Base-by-base conservation (phyloP, 1,140 invertebrate genomes). In the Listronotus oregonensis region DNA sequence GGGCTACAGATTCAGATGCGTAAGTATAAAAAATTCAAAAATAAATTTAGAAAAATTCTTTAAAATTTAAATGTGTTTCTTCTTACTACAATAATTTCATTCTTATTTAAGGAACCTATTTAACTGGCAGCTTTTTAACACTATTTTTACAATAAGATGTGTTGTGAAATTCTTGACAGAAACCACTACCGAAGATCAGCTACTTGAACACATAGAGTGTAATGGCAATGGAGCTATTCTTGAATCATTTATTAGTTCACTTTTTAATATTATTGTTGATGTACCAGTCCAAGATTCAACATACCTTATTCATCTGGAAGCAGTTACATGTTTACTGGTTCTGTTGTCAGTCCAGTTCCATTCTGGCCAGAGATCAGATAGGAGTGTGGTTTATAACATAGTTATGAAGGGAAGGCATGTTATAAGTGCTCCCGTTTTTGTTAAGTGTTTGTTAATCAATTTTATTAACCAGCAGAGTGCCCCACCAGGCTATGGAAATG, bases 101-200 rank as follows among this genome's bases (percentile, higher is more conserved):
- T 62, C 66, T 69, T 67, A 61, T 85, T 87, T 56, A 80, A 97
- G 94, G 78, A 91, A 91, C 69, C 88, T 96, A 80, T 90, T 95
- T 71, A 89, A 92, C 47, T 98, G 95, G 94, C 96, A 98, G 80
- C 90, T 94, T 0, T 94, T 93, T 77, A 98, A 98, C 82, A 92
- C 93, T 0, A 79, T 99, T 32, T 96, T 97, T 75, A 90, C 97
- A 15, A 87, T 98, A 61, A 85, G 96, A 58, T 91, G 89, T 71
- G 85, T 96, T 58, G 86, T 90, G 57, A 98, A 97, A 79, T 97
- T 94, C 79, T 85, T 97, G 43, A 89, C 96, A 10, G 90, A 92
- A 78, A 89, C 86, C 54, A 83, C 90, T 3, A 87, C 86, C 0
- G 91, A 93, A 77, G 87, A 89, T 66, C 87, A 90, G 67, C 81